phyloP scores from a whole-genome alignment of 2,888 invertebrate species.

The Lasioglossum figueresi region DNA sequence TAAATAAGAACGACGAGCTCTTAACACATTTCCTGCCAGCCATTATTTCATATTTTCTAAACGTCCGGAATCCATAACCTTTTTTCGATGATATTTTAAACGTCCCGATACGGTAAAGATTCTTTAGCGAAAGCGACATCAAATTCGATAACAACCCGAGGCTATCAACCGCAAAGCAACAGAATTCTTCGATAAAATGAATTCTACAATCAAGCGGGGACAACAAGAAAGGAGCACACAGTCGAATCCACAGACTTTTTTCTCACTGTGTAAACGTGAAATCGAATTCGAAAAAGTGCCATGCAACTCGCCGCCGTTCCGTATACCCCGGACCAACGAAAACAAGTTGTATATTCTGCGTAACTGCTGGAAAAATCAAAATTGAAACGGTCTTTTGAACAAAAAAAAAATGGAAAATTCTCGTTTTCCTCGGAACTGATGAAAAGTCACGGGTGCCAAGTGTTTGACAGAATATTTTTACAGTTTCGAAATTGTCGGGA shows the following conservation, averaged over 20 bases:
- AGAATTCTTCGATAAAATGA: background rate
- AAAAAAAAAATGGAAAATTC: background rate
- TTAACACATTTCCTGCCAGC: background rate
- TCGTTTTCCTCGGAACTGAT: background rate
- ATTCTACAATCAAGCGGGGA: background rate
- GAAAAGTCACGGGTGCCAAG: background rate
- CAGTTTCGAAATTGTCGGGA: background rate
- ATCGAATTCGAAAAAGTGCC: background rate
- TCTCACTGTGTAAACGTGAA: background rate
- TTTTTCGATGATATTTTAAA: background rate
- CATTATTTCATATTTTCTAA: background rate
- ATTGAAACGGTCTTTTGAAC: background rate
- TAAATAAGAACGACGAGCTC: slow-evolving; percentile 10
- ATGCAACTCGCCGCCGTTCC: background rate
- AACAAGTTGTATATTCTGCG: background rate
- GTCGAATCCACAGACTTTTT: background rate
- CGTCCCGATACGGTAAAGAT: background rate
- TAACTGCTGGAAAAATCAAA: background rate
- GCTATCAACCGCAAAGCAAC: background rate
- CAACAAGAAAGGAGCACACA: no score
- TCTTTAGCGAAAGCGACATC: background rate
- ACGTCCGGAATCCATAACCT: background rate
- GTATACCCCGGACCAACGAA: background rate
- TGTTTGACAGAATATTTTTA: background rate
- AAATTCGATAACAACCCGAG: background rate